phyloP scores from a whole-genome alignment of 2,888 invertebrate species.

The Smittia aterrima region DNA sequence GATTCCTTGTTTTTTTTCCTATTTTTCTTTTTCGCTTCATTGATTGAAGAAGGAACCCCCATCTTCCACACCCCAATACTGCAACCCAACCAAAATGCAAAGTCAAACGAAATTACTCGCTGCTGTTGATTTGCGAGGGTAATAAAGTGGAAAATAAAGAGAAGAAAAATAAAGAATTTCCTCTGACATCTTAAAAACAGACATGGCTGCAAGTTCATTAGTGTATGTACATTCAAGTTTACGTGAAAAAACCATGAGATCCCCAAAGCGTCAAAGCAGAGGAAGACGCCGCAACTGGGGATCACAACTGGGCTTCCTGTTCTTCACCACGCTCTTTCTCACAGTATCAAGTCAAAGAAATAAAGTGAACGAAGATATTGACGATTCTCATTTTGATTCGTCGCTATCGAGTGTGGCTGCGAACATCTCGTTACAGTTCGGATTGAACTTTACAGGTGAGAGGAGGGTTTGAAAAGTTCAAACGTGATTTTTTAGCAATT shows the following conservation, averaged over 20 bases:
- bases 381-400: slow-evolving; percentile 11
- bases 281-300: slow-evolving; percentile 18
- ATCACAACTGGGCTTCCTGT: slow-evolving; percentile 16
- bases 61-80: not conserved
- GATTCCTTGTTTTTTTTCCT: slow-evolving; percentile 11
- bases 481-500: no score
- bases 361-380: slow-evolving; percentile 14
- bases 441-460: slow-evolving; percentile 27
- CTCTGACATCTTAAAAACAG: no score
- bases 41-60: not conserved
- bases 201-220: no score
- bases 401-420: not conserved
- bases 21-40: not conserved
- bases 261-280: not conserved
- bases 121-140: no score
- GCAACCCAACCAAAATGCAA: not conserved
- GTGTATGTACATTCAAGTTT: no score
- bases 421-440: not conserved
- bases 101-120: no score
- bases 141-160: no score
- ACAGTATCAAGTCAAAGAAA: slow-evolving; percentile 1
- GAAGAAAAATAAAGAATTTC: no score
- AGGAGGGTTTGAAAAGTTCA: not conserved
- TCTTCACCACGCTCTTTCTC: slow-evolving; percentile 20
- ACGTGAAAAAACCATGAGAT: slow-evolving; percentile 6